Evolutionary conservation across 2,888 invertebrate species (phyloP), one percentile per base, ranked within the genome.

Genomic region (Perizoma affinitatum): DNA sequence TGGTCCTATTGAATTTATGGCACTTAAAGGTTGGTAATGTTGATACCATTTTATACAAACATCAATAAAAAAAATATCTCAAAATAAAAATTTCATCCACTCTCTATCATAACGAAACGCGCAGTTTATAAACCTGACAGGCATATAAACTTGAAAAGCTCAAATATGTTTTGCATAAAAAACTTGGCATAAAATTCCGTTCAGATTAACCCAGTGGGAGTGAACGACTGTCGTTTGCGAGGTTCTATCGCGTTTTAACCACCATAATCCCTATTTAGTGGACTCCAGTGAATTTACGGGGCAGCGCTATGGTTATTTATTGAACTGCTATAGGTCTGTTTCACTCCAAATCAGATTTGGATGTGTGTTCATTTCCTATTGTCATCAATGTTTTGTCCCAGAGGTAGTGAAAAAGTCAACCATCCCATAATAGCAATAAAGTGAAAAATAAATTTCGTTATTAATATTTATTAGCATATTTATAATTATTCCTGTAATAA

Each of bases 231-330:
- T 51, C 54, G 54, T 58, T 62, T 55, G 49, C 51, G 53, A 46
- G 62, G 48, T 62, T 56, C 55, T 54, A 58, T 58, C 52, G 63
- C 58, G 54, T 50, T 62, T 54, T 61, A 56, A 61, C 68, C 61
- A 62, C 58, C 66, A 62, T 70, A 69, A 70, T 66, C 67, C 66
- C 62, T 69, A 66, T 70, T 68, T 69, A 70, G 64, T 66, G 68
- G 63, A 46, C 62, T 51, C 45, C 51, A 50, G 63, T 46, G 63
- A 70, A 69, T 67, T 61, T 67, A 68, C 60, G 53, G 62, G 55
- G 58, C 60, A 63, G 62, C 49, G 53, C 62, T 47, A 47, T 54
- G 60, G 58, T 65, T 67, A 69, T 69, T 69, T 67, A 69, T 65
- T 38, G 58, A 58, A 6, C 22, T 5, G 42, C 10, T 42, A 22